These are phyloP conservation scores for Theristicus caerulescens DNA, from an alignment of 2,113 vertebrate species.

Conservation along the genomic window DNA sequence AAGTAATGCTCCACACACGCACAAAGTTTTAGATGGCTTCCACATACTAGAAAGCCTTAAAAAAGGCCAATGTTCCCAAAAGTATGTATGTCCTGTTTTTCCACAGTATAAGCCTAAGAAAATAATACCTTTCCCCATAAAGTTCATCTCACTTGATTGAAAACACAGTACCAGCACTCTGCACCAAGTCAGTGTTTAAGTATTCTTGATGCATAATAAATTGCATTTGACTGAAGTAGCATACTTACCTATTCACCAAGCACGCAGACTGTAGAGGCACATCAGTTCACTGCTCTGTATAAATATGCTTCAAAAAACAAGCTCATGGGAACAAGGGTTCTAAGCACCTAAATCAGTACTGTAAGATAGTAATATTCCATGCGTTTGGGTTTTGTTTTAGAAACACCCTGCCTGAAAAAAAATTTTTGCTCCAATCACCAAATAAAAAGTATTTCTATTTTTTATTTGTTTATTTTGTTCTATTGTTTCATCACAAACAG, in stretches of 20 bases:
- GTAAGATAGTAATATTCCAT: not conserved
- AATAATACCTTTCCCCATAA: not conserved
- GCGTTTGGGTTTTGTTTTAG: not conserved
- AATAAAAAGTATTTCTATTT: not conserved
- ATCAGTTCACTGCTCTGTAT: not conserved
- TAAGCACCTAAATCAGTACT: not conserved
- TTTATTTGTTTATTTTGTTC: not conserved
- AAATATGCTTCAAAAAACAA: not conserved
- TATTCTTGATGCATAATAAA: not conserved
- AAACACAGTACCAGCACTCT: not conserved
- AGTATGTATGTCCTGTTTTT: not conserved
- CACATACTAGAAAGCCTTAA: not conserved
- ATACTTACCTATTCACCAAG: not conserved
- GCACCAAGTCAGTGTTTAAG: not conserved
- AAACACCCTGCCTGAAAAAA: not conserved
- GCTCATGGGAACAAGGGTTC: not conserved
- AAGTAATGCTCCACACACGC: not conserved
- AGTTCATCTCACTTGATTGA: not conserved
- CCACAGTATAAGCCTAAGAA: not conserved
- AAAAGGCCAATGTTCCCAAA: not conserved
- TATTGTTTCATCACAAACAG: not conserved
- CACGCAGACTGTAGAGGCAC: not conserved
- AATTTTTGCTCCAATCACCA: not conserved
- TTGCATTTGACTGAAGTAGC: not conserved
- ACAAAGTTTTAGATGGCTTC: not conserved